A percentile compares a stretch with the other conserved stretches of the same genome.
These are phyloP conservation scores for Phacellophora camtschatica DNA, from an alignment of 30 jellyfish, hydroid and myxozoan genomes.

Conservation along the genomic window DNA sequence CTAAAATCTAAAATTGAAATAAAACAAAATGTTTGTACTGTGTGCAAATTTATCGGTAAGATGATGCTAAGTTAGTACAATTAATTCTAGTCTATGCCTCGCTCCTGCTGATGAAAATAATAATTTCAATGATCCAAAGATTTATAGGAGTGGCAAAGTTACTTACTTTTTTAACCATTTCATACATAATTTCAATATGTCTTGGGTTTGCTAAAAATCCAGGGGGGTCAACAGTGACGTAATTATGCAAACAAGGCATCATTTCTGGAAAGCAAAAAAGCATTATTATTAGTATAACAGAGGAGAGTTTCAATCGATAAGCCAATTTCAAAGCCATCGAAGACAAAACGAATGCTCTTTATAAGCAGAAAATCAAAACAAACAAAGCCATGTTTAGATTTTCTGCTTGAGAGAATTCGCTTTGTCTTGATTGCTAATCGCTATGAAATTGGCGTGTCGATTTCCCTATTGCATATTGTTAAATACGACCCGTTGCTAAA, in stretches of 20 bases:
- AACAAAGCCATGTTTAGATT: no score
- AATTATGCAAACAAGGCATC: constrained; percentile 98
- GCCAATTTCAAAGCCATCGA: background rate
- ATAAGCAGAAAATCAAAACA: no score
- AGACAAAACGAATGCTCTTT: no score
- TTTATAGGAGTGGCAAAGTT: background rate
- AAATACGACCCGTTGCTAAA: no score
- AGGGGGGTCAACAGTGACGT: constrained; percentile 95
- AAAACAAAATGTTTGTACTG: no score
- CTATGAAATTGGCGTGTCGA: no score
- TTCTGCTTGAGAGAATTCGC: no score
- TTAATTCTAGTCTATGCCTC: no score
- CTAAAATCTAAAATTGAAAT: constrained; percentile 47
- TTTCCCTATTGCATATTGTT: no score
- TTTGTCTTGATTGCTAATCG: no score
- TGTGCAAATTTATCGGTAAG: no score
- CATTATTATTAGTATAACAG: background rate
- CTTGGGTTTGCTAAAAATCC: constrained; percentile 87
- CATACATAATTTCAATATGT: constrained; percentile 78
- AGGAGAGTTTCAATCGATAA: background rate
- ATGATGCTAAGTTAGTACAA: no score
- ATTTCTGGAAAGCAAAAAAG: constrained; percentile 55
- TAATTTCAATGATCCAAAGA: background rate
- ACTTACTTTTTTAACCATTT: constrained; percentile 84
- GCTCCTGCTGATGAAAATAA: background rate